These are phyloP conservation scores for Julus scandinavius DNA, from an alignment of 2,888 invertebrate genomes.

Conservation along the genomic window DNA sequence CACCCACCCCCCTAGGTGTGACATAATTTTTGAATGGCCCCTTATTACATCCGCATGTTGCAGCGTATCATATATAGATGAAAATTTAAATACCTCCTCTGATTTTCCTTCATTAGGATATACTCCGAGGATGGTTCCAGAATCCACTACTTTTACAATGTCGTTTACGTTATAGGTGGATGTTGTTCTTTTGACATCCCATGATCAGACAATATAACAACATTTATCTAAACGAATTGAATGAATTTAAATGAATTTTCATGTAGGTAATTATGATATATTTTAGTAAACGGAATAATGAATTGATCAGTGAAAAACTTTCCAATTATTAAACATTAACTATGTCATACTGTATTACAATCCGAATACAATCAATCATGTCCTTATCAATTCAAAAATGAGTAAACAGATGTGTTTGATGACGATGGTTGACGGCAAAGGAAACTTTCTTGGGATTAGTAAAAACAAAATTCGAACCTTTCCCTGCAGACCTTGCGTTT, in stretches of 20 bases:
- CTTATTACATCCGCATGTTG: not conserved
- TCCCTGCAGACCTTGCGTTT: not conserved
- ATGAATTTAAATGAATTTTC: not conserved
- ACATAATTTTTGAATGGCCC: too few species aligned
- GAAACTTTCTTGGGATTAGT: too few species aligned
- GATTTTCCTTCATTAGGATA: slow-evolving; percentile 60
- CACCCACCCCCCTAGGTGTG: not conserved
- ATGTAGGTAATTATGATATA: too few species aligned
- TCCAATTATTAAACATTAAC: not conserved
- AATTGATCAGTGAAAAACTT: too few species aligned
- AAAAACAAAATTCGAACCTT: not conserved
- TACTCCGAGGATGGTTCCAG: slow-evolving; percentile 62
- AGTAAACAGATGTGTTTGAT: too few species aligned
- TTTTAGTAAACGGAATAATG: not conserved
- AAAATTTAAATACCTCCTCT: slow-evolving; percentile 58
- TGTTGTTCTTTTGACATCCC: slow-evolving; percentile 64
- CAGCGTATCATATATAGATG: too few species aligned
- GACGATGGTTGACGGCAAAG: too few species aligned
- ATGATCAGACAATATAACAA: slow-evolving; percentile 65
- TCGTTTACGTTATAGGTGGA: slow-evolving; percentile 60
- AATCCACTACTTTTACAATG: slow-evolving; percentile 61
- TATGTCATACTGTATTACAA: not conserved
- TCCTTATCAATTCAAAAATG: not conserved
- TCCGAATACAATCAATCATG: not conserved
- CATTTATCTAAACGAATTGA: slow-evolving; percentile 62